Base-by-base conservation (phyloP, 2,888 invertebrate species). In the Drosophila kuntzei region DNA sequence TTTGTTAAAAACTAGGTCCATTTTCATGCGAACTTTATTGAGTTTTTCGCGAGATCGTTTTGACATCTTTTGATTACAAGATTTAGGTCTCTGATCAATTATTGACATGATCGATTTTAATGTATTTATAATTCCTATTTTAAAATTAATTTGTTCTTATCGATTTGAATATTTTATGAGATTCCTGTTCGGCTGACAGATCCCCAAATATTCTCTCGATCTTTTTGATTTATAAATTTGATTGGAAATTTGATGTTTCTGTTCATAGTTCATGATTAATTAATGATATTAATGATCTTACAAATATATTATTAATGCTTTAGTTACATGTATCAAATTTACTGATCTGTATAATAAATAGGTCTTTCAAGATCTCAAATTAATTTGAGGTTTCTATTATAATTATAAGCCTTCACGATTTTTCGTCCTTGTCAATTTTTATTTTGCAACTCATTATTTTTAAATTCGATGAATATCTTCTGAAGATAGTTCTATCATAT, bases 1-100 rank as follows among this genome's bases (percentile, higher is more conserved):
- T 51, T 16, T 14, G 36, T 22, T 11, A 34, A 16, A 41, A 43
- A 43, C 54, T 34, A 34, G 12, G 39, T 29, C 14, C 12, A 55
- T 43, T 43, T 34, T 34, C 34, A 43, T 29, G 32, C 22, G 6
- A 54, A 34, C 43, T 41, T 7, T n/a, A 16, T 41, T 6, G 14
- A 41, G 27, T 14, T 37, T 16, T 11, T 14, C 11, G 22, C 9
- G 22, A 14, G 14, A 11, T 37, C 7, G 1, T 12, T 27, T 51
- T 18, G 25, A 12, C 34, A 16, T 18, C 8, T n/a, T 12, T 25
- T 18, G 34, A 49, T n/a, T 20, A 2, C 7, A 2, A 14, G 9
- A 6, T 50, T 36, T 27, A 3, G 25, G 25, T 6, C 25, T 1
- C 0, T 25, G 25, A 25, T 6, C 12, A 32, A 32, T 32, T n/a